phyloP scores from a whole-genome alignment of 2,888 invertebrate genomes.

The Dryocosmus kuriphilus region DNA sequence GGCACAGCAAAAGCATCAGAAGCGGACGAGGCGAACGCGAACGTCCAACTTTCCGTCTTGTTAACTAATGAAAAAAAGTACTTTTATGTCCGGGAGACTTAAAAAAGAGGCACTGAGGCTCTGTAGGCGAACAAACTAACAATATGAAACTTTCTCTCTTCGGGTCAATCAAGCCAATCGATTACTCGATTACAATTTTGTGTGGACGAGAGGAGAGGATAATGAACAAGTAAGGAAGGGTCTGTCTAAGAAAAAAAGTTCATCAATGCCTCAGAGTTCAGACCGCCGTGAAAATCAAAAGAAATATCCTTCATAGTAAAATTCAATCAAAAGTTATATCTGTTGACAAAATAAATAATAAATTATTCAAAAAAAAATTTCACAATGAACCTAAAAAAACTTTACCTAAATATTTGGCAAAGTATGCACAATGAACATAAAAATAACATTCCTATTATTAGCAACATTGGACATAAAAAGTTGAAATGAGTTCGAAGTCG shows the following conservation, averaged over 20 bases:
- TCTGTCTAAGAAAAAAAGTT: background rate
- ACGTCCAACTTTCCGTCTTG: slow-evolving; percentile 17
- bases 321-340: slow-evolving; percentile 13
- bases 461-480: background rate
- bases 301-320: background rate
- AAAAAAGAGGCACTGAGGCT: background rate
- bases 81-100: background rate
- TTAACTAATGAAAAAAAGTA: slow-evolving; percentile 9
- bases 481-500: background rate
- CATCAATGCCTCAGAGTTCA: background rate
- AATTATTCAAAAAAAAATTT: background rate
- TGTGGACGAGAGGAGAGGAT: background rate
- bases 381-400: too few species aligned
- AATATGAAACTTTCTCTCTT: slow-evolving; percentile 23
- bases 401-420: too few species aligned
- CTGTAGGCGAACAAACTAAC: background rate
- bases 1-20: background rate
- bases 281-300: background rate
- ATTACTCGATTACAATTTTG: slow-evolving; percentile 3
- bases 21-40: background rate
- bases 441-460: background rate
- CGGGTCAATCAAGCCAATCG: background rate
- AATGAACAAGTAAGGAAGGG: background rate
- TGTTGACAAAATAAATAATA: too few species aligned
- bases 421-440: too few species aligned